These are phyloP conservation scores for Pseudoips prasinana DNA, from an alignment of 2,888 invertebrate species.

Conservation along the genomic window DNA sequence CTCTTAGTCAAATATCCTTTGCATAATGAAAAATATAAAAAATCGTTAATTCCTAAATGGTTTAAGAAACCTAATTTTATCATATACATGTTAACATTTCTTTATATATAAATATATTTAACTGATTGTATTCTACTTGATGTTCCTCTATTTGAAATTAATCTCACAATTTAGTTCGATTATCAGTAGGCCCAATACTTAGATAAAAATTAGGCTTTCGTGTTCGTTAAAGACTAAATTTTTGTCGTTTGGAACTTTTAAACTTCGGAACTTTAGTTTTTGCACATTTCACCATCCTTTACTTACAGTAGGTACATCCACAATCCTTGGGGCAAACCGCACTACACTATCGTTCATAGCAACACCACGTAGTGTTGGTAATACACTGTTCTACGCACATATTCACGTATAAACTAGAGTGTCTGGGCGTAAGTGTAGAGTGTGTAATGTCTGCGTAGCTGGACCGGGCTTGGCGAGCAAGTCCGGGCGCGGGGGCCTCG, in stretches of 20 bases:
- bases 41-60: conserved; percentile 74
- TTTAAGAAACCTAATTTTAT: conserved; percentile 78
- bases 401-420: conserved; percentile 72
- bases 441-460: conserved; percentile 64
- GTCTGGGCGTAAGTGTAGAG: conserved; percentile 67
- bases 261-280: conserved; percentile 31
- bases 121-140: conserved; percentile 53
- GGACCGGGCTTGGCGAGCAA: conserved; percentile 71
- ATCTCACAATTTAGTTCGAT: conserved; percentile 59
- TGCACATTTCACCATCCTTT: conserved; percentile 30
- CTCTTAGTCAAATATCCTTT: conserved; percentile 73
- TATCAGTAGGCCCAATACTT: conserved; percentile 71
- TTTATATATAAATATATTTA: conserved; percentile 69
- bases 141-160: conserved; percentile 42
- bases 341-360: conserved; percentile 22
- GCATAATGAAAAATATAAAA: conserved; percentile 79
- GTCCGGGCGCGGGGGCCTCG: conserved; percentile 68
- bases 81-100: conserved; percentile 75
- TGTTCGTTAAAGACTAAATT: conserved; percentile 48
- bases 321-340: conserved; percentile 46
- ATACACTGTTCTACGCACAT: conserved; percentile 30
- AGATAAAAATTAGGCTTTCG: conserved; percentile 69
- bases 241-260: conserved; percentile 28
- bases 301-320: conserved; percentile 37
- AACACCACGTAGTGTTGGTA: conserved; percentile 31